phyloP scores from a whole-genome alignment of 1,140 invertebrate genomes.

The Drosophila nasuta region DNA sequence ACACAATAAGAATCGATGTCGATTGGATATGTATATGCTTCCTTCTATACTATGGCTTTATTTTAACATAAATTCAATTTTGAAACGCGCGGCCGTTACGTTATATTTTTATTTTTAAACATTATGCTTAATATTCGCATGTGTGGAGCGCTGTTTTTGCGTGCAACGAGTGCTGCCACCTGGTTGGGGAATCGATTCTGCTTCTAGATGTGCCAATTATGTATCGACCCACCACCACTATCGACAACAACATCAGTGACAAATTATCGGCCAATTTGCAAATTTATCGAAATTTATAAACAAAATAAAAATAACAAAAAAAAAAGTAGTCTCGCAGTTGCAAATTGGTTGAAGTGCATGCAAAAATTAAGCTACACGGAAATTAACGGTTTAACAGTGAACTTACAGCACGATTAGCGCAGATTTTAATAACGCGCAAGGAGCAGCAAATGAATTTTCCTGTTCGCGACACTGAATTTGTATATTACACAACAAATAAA shows the following conservation, averaged over 20 bases:
- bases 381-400: constrained; percentile 28
- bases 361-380: constrained; percentile 19
- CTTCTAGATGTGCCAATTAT: constrained; percentile 17
- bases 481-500: constrained; percentile 84
- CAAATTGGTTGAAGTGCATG: constrained; percentile 24
- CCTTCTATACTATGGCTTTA: constrained; percentile 32
- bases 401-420: constrained; percentile 56
- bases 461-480: constrained; percentile 65
- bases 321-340: constrained; percentile 27
- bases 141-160: constrained; percentile 22
- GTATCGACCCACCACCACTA: constrained; percentile 12
- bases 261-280: constrained; percentile 15
- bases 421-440: constrained; percentile 16
- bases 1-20: constrained; percentile 9
- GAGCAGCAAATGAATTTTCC: constrained; percentile 55
- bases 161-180: constrained; percentile 41
- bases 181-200: constrained; percentile 16
- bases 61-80: constrained; percentile 55
- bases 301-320: constrained; percentile 54
- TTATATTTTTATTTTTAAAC: constrained; percentile 77
- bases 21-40: constrained; percentile 43
- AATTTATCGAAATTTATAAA: constrained; percentile 50
- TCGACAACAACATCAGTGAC: too few species aligned
- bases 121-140: constrained; percentile 54
- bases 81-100: constrained; percentile 48